Conservation (phyloP, 1,140 invertebrate species). For the Drosophila willistoni region DNA sequence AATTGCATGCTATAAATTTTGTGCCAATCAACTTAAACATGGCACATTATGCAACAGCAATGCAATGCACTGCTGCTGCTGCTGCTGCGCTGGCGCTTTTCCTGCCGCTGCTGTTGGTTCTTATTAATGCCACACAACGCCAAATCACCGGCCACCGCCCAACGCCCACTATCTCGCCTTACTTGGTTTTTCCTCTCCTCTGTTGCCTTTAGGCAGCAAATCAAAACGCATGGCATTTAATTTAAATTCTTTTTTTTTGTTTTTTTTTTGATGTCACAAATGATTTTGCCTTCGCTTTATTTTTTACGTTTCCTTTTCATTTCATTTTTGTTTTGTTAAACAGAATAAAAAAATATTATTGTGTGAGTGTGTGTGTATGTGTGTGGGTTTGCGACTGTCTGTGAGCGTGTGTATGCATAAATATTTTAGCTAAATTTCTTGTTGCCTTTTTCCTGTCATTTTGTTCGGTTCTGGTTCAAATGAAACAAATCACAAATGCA, state of each 20-base stretch:
- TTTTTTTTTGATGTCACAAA: conserved; percentile 42
- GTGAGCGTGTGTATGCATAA: conserved; percentile 48
- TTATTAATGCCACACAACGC: conserved; percentile 36
- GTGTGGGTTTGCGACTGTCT: conserved; percentile 20
- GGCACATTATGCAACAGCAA: conserved; percentile 63
- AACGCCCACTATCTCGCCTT: not conserved
- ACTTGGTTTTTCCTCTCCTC: not conserved
- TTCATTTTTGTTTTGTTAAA: conserved; percentile 51
- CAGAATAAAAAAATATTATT: conserved; percentile 64
- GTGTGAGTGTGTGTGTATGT: conserved; percentile 25
- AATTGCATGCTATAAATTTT: conserved; percentile 80
- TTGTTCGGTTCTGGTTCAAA: conserved; percentile 35
- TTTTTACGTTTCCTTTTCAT: conserved; percentile 44
- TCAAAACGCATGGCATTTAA: conserved; percentile 58
- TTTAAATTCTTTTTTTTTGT: conserved; percentile 51
- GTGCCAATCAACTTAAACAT: conserved; percentile 76
- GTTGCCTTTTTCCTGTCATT: conserved; percentile 31
- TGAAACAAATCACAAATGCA: conserved; percentile 61
- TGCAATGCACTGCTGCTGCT: conserved; percentile 24
- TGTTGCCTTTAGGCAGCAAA: conserved; percentile 6
- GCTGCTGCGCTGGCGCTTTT: conserved; percentile 8
- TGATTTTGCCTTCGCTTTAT: conserved; percentile 40
- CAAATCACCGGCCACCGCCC: conserved; percentile 15
- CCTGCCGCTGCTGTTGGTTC: conserved; percentile 8
- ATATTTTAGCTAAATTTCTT: conserved; percentile 57